Evolutionary conservation across 2,888 invertebrate genomes (phyloP).

Genomic region (Plemyria rubiginata): DNA sequence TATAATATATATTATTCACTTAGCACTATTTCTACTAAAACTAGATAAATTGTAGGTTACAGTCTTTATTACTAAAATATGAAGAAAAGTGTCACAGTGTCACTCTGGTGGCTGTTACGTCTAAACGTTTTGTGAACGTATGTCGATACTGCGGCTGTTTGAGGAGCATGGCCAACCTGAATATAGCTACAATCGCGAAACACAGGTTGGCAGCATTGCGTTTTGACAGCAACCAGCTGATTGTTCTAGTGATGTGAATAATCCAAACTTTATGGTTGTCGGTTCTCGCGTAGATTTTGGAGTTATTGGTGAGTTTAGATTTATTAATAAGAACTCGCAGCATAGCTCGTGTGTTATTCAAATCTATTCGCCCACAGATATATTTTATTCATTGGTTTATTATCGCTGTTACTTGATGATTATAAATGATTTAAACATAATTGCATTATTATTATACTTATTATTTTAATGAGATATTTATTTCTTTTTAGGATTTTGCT

Average conservation of each 20-base stretch:
- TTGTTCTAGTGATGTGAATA: slow-evolving; percentile 60
- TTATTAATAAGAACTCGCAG: too few species aligned
- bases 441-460: too few species aligned
- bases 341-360: too few species aligned
- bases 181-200: slow-evolving; percentile 60
- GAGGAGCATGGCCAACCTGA: slow-evolving; percentile 74
- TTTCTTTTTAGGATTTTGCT: too few species aligned
- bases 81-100: slow-evolving; percentile 81
- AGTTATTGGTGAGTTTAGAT: too few species aligned
- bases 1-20: slow-evolving; percentile 75
- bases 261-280: neutral
- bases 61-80: slow-evolving; percentile 76
- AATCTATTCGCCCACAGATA: too few species aligned
- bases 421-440: too few species aligned
- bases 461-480: too few species aligned
- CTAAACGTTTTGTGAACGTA: slow-evolving; percentile 83
- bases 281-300: neutral
- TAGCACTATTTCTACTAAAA: slow-evolving; percentile 80
- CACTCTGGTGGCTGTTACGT: slow-evolving; percentile 78
- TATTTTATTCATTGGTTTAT: too few species aligned
- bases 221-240: slow-evolving; percentile 81
- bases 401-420: too few species aligned
- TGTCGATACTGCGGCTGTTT: slow-evolving; percentile 77
- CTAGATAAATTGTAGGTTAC: slow-evolving; percentile 69
- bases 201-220: slow-evolving; percentile 65